phyloP scores from a whole-genome alignment of 2,888 invertebrate species.

The Pedicia rivosa region DNA sequence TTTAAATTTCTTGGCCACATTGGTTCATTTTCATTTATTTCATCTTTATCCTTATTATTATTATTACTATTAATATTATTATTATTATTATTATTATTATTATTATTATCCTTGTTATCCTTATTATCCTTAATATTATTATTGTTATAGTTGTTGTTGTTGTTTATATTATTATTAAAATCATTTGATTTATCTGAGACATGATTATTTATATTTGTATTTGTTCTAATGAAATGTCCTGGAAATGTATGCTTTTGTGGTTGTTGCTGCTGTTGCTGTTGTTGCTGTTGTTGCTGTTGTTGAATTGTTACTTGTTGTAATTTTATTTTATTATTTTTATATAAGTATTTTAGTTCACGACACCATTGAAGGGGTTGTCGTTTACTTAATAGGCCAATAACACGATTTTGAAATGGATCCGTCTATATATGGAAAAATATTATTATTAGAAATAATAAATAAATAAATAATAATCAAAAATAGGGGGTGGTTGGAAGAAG shows the following conservation, averaged over 20 bases:
- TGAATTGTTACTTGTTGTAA: neutral
- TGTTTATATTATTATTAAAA: neutral
- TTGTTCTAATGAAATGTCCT: conserved; percentile 5
- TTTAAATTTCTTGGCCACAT: neutral
- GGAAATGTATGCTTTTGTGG: conserved; percentile 7
- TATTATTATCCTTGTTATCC: neutral
- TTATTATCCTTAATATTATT: conserved; percentile 1
- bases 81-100: neutral
- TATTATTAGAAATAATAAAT: neutral
- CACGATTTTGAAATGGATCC: conserved; percentile 19
- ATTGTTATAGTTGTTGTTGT: neutral
- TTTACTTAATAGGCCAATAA: conserved; percentile 22
- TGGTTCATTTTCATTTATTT: neutral
- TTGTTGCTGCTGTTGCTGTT: conserved; percentile 8
- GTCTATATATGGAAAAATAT: conserved; percentile 5
- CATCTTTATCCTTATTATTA: neutral
- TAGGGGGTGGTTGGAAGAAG: neutral
- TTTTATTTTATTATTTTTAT: conserved; percentile 8
- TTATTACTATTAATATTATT: neutral
- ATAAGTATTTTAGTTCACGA: conserved; percentile 23
- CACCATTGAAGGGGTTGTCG: conserved; percentile 29
- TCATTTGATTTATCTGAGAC: neutral
- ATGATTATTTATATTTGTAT: neutral
- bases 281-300: conserved; percentile 7
- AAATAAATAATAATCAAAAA: neutral